phyloP scores from a whole-genome alignment of 2,888 invertebrate genomes.

The Pachydiplax longipennis region DNA sequence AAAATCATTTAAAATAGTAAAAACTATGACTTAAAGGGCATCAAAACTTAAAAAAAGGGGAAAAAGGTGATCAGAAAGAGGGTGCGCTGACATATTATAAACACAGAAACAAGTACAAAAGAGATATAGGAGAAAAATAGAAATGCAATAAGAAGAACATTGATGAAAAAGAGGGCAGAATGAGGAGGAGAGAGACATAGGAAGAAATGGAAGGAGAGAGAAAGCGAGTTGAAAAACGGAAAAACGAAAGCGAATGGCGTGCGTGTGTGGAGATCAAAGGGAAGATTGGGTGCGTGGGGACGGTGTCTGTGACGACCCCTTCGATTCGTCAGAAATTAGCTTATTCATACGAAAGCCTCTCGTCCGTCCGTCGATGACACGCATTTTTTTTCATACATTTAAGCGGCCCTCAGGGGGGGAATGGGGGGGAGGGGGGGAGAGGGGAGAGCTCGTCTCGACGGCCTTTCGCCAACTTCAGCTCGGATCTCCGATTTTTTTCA shows the following conservation, averaged over 20 bases:
- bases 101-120: too few relatives aligned
- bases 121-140: too few relatives aligned
- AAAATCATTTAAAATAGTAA: too few relatives aligned
- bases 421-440: not conserved
- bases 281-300: slow-evolving; percentile 3
- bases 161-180: too few relatives aligned
- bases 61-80: too few relatives aligned
- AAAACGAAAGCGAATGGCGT: not conserved
- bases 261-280: not conserved
- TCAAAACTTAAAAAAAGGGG: too few relatives aligned
- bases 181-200: not conserved
- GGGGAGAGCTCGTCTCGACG: not conserved
- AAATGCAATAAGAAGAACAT: too few relatives aligned
- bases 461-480: not conserved
- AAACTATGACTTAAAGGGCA: too few relatives aligned
- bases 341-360: slow-evolving; percentile 35
- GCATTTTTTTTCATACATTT: not conserved
- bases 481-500: not conserved
- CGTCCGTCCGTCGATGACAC: slow-evolving; percentile 14
- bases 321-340: slow-evolving; percentile 43
- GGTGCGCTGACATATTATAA: too few relatives aligned
- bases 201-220: not conserved
- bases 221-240: not conserved
- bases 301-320: slow-evolving; percentile 27
- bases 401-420: not conserved